Base-by-base conservation (phyloP, 2,113 vertebrate genomes). In the Anarhynchus alexandrinus region DNA sequence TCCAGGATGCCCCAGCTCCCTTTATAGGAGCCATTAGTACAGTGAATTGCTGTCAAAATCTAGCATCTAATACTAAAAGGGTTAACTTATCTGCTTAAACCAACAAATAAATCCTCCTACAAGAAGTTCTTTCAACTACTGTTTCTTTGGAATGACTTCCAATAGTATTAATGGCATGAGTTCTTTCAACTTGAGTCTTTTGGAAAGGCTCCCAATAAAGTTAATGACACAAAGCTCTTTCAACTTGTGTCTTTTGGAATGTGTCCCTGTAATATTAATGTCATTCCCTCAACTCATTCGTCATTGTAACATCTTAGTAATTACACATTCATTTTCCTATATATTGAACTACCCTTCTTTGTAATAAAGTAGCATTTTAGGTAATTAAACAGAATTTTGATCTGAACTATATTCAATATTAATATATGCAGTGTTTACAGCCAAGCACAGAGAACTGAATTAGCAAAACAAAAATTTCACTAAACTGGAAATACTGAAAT, bases 261-360 rank as follows among this genome's bases (percentile, higher is more conserved):
- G 17, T 69, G 25, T 80, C 40, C 54, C 62, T 34, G 21, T 59
- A 80, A 88, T 70, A 61, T 54, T 83, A 49, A 51, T 73, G 52
- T 82, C 51, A 77, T 85, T 87, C 62, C 45, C 36, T 95, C 58
- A 90, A 72, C 54, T 93, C 73, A 72, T 93, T 93, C 0, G 1
- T 71, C 77, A 85, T 61, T 85, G 32, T 82, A 94, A 67, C 21
- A 27, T 87, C 43, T 69, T 30, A 76, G 81, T 88, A 92, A 87
- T 89, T 94, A 45, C 27, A 58, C 57, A 70, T 89, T 93, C 36
- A 93, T 97, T 97, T 97, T 88, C 94, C 73, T 94, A 87, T 45
- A 94, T 89, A 93, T 89, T 96, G 81, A 94, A 82, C 32, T 72
- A 38, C 30, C 3, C 87, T 93, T 82, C 83, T 74, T 64, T 91